These are phyloP conservation scores for Fukomys damarensis DNA, from an alignment of 2,113 vertebrate genomes.

Conservation along the genomic window DNA sequence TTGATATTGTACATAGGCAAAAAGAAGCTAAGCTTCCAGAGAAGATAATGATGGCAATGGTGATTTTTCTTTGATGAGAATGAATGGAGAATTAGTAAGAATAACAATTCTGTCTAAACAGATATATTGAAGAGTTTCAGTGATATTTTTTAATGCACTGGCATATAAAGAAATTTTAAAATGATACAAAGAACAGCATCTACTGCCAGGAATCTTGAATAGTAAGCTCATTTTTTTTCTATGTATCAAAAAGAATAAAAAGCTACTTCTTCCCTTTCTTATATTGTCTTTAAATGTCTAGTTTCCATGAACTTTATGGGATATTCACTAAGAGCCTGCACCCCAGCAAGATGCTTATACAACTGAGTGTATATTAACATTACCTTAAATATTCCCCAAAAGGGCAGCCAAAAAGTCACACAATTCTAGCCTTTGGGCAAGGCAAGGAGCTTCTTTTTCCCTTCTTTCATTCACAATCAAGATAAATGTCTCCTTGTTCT, in stretches of 20 bases:
- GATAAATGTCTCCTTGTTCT: not conserved
- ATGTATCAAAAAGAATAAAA: not conserved
- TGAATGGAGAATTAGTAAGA: not conserved
- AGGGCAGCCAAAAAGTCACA: not conserved
- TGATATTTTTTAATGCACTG: not conserved
- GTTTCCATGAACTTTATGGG: not conserved
- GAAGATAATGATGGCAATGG: not conserved
- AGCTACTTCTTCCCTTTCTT: not conserved
- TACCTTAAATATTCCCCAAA: slow-evolving; percentile 33
- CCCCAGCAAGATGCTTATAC: not conserved
- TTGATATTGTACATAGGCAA: not conserved
- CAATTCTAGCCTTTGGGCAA: not conserved
- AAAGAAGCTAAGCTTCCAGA: not conserved
- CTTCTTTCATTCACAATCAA: not conserved
- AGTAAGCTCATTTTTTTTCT: not conserved
- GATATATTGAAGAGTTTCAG: not conserved
- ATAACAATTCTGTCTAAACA: not conserved
- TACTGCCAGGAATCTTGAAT: not conserved
- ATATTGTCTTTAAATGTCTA: slow-evolving; percentile 18
- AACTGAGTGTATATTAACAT: not conserved
- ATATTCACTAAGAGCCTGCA: not conserved
- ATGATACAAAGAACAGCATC: not conserved
- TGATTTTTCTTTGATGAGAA: not conserved
- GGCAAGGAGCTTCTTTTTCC: not conserved
- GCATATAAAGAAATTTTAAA: not conserved